Conservation (phyloP, 2,888 invertebrate species). For the Escarpia spicata region DNA sequence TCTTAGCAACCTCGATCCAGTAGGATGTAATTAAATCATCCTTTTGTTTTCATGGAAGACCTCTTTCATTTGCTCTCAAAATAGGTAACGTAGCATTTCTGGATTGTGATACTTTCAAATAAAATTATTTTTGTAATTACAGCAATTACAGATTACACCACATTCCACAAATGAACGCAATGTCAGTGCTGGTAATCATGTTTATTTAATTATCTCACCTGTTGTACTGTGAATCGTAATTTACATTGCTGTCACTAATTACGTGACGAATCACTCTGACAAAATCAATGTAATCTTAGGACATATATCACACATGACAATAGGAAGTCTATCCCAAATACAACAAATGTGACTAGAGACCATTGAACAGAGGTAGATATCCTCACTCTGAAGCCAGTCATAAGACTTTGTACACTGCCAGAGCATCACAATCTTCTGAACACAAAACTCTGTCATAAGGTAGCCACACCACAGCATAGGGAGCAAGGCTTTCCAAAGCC, state of each 20-base stretch:
- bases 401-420: neutral
- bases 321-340: neutral
- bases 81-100: neutral
- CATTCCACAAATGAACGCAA: neutral
- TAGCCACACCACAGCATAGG: neutral
- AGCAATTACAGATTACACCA: neutral
- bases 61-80: neutral
- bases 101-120: neutral
- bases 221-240: neutral
- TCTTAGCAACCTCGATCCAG: neutral
- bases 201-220: neutral
- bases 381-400: neutral
- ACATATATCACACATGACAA: neutral
- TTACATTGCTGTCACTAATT: neutral
- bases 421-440: neutral
- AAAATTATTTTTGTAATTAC: neutral
- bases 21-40: too few species aligned
- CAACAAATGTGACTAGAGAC: neutral
- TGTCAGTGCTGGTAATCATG: slow-evolving; percentile 7
- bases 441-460: neutral
- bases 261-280: neutral
- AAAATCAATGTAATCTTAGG: neutral
- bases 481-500: neutral
- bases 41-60: neutral
- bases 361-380: neutral